A percentile compares a stretch with the other conserved stretches of the same genome.
These are phyloP conservation scores for Delia radicum DNA, from an alignment of 1,140 invertebrate genomes.

Conservation along the genomic window DNA sequence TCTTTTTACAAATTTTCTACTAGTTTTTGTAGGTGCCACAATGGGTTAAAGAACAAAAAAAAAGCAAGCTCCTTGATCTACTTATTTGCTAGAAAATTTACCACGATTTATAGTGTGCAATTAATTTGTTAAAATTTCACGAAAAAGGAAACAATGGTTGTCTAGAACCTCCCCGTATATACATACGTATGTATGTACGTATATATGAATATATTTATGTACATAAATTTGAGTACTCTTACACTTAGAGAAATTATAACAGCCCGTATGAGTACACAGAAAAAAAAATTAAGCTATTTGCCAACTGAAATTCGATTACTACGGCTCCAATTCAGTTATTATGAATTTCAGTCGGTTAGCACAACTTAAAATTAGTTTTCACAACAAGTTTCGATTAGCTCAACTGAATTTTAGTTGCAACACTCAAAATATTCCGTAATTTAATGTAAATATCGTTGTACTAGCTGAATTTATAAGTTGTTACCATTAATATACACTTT, in stretches of 20 bases:
- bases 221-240: not conserved
- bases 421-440: too few species aligned
- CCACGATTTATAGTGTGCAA: constrained; percentile 21
- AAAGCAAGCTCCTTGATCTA: constrained; percentile 12
- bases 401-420: too few species aligned
- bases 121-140: constrained; percentile 23
- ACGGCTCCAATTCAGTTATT: too few species aligned
- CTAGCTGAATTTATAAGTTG: too few species aligned
- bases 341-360: too few species aligned
- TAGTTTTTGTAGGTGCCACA: not conserved
- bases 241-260: not conserved
- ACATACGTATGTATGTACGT: not conserved
- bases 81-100: constrained; percentile 13
- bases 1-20: not conserved
- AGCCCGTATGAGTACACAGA: too few species aligned
- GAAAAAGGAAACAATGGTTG: constrained; percentile 24
- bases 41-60: not conserved
- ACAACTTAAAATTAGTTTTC: too few species aligned
- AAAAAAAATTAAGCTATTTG: too few species aligned
- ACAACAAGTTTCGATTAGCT: too few species aligned
- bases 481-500: too few species aligned
- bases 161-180: constrained; percentile 3
- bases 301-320: too few species aligned
- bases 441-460: too few species aligned
- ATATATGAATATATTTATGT: not conserved